A percentile compares a stretch with the other conserved stretches of the same genome.
phyloP scores from a whole-genome alignment of 2,113 vertebrate species.

The Equus przewalskii region DNA sequence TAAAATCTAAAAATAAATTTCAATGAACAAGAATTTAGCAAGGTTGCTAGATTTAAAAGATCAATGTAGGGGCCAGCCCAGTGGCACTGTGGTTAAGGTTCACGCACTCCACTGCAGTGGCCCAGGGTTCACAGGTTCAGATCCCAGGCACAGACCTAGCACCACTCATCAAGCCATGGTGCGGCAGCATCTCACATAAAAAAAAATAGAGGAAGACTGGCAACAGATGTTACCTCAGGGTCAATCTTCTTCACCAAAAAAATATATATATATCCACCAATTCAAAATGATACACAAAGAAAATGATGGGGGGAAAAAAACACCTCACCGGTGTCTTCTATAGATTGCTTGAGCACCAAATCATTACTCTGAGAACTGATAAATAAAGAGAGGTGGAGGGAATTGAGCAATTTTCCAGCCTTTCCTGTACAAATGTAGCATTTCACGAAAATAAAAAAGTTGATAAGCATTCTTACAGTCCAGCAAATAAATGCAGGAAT shows the following conservation, averaged over 20 bases:
- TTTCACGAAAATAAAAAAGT: slow-evolving; percentile 13
- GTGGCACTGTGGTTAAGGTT: too few relatives aligned
- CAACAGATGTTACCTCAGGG: too few relatives aligned
- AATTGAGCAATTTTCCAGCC: not conserved
- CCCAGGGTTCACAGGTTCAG: too few relatives aligned
- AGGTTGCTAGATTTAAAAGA: not conserved
- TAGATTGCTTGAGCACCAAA: not conserved
- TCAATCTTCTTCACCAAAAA: too few relatives aligned
- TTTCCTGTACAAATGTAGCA: not conserved
- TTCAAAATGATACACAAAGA: slow-evolving; percentile 18
- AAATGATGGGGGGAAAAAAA: not conserved
- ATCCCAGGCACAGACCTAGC: too few relatives aligned
- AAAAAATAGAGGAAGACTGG: too few relatives aligned
- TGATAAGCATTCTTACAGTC: not conserved
- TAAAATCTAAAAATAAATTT: slow-evolving; percentile 37
- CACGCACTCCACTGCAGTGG: too few relatives aligned
- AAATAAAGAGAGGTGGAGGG: not conserved
- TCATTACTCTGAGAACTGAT: not conserved
- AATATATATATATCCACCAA: not conserved
- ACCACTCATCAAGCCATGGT: too few relatives aligned
- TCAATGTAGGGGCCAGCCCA: not conserved
- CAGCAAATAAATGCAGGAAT: not conserved
- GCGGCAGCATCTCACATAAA: too few relatives aligned
- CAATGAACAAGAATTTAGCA: slow-evolving; percentile 41
- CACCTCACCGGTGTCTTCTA: not conserved